A percentile compares a stretch with the other conserved stretches of the same genome.
phyloP scores from a whole-genome alignment of 2,888 invertebrate species.

The Entomobrya proxima region DNA sequence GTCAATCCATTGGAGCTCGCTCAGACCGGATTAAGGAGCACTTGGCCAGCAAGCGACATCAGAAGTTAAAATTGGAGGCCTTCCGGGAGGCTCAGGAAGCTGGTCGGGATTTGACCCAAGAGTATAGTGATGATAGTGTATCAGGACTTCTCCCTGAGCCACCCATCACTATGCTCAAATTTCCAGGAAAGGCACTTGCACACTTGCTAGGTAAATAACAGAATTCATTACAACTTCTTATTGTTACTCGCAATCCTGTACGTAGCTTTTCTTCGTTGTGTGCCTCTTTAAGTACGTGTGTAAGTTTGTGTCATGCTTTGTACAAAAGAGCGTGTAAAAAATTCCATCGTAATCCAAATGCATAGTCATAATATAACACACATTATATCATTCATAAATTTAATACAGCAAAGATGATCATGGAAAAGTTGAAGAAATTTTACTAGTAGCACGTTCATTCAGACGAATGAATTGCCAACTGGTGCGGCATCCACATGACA shows the following conservation, averaged over 20 bases:
- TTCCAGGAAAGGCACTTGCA: conserved; percentile 75
- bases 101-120: conserved; percentile 75
- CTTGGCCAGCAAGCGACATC: conserved; percentile 75
- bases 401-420: too few species aligned
- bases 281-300: too few species aligned
- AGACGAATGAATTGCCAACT: not conserved
- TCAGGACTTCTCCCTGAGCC: conserved; percentile 75
- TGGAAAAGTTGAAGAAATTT: too few species aligned
- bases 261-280: too few species aligned
- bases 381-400: too few species aligned
- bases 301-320: too few species aligned
- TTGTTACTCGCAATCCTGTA: too few species aligned
- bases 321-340: too few species aligned
- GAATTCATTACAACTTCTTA: not conserved
- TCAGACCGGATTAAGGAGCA: conserved; percentile 75
- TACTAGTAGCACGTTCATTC: not conserved
- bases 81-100: conserved; percentile 75
- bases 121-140: conserved; percentile 75
- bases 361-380: too few species aligned
- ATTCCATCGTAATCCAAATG: too few species aligned
- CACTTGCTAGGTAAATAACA: conserved; percentile 73
- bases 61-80: conserved; percentile 75
- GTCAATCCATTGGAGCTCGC: conserved; percentile 75
- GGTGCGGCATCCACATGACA: not conserved
- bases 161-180: conserved; percentile 76